Base-by-base conservation (phyloP, 2,888 invertebrate species). In the Acronicta psi region DNA sequence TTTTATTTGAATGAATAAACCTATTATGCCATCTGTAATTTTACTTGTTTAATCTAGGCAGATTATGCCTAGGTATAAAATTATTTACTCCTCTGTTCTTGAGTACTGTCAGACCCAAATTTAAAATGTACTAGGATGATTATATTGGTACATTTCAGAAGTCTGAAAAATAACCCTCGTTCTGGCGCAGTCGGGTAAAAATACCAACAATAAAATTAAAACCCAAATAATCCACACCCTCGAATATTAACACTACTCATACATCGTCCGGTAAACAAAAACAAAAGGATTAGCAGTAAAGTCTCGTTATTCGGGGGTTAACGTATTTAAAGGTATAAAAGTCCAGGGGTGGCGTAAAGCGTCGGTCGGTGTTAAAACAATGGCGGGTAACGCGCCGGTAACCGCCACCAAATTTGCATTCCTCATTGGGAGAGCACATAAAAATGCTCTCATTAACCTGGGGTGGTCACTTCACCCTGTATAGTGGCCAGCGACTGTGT, bases 391-490 rank as follows among this genome's bases (percentile, higher is more conserved):
- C 86, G 87, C 85, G 85, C 82, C 82, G 84, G 86, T 88, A 88
- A 89, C 87, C 88, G 84, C 87, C 89, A 83, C 87, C 81, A 83
- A 92, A 94, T 93, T 94, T 93, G 93, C 93, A 94, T 94, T 93
- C 93, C 92, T 93, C 91, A 92, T 92, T 92, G 93, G 86, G 88
- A 85, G 86, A 88, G 88, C 82, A 91, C 92, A 89, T 92, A 93
- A 93, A 93, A 93, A 92, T 90, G 84, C 89, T 85, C 93, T 93
- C 92, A 93, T 93, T 94, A 92, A 92, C 92, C 91, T 91, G 90
- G 84, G 87, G 87, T 86, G 89, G 88, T 87, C 90, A 88, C 51
- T 42, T 86, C 85, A 81, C 83, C 83, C 86, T 75, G 79, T 76
- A 63, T 70, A 56, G 44, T 17, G 47, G 31, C 43, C 41, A 54